Percentiles rank a stretch among this genome's conserved stretches.
Conservation (phyloP, 1,140 invertebrate species). For the Anastrepha obliqua region DNA sequence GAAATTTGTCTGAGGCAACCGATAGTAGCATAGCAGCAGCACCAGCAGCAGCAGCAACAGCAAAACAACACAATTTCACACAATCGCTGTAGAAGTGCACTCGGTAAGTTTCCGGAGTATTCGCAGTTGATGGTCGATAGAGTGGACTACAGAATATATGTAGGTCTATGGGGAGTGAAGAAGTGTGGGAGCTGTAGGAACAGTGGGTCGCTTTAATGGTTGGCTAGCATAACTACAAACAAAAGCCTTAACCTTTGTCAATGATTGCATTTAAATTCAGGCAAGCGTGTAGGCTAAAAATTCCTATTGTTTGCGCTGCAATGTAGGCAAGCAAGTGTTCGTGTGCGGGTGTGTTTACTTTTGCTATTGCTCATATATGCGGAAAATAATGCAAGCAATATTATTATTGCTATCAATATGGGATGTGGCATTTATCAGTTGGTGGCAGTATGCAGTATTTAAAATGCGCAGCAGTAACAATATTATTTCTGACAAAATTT, state of each 20-base stretch:
- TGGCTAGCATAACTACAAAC: neutral
- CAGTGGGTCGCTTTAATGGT: neutral
- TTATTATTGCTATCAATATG: no score
- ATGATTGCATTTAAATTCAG: constrained; percentile 9
- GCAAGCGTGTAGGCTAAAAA: constrained; percentile 7
- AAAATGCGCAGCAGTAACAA: neutral
- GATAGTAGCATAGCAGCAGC: neutral
- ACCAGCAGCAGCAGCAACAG: neutral
- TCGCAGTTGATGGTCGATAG: neutral
- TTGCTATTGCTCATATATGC: no score
- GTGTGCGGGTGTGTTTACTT: no score
- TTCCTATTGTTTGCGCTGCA: neutral
- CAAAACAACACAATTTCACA: neutral
- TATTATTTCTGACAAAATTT: neutral
- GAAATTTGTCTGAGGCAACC: neutral
- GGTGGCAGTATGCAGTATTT: no score
- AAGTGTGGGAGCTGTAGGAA: neutral
- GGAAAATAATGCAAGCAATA: no score
- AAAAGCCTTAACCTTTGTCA: neutral
- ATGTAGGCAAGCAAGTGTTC: no score
- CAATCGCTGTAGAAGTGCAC: neutral
- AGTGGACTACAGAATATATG: neutral
- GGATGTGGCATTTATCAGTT: no score
- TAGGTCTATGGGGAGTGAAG: neutral
- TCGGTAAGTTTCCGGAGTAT: neutral